A percentile compares a stretch with the other conserved stretches of the same genome.
Conservation (phyloP, 2,113 vertebrate genomes). For the Sula dactylatra region DNA sequence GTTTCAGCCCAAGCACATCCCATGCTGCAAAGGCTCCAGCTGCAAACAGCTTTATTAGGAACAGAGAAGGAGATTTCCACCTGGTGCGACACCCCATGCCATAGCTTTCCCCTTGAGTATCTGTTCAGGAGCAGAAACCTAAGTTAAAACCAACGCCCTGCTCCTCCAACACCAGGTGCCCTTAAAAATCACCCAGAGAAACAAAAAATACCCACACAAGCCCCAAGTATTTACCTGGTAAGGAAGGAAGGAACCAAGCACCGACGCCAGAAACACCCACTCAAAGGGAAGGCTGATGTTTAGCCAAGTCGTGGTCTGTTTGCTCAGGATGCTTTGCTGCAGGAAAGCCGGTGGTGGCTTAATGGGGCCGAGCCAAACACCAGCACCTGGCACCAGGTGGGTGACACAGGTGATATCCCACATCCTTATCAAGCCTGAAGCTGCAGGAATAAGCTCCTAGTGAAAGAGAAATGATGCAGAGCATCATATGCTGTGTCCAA, state of each 20-base stretch:
- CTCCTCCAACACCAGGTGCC: not conserved
- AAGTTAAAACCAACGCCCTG: not conserved
- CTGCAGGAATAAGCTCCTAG: fast-evolving
- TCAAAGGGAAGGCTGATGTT: not conserved
- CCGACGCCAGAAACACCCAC: fast-evolving
- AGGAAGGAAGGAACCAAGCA: fast-evolving
- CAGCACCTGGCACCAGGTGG: not conserved
- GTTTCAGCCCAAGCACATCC: not conserved
- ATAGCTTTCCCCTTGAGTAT: not conserved
- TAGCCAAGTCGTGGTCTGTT: not conserved
- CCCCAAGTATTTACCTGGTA: not conserved
- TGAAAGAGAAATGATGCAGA: not conserved
- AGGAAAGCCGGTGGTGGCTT: not conserved
- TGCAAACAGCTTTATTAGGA: not conserved
- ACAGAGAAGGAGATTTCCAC: not conserved
- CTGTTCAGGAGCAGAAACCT: not conserved
- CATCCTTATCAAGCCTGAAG: fast-evolving
- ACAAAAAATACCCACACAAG: not conserved
- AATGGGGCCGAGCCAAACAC: not conserved
- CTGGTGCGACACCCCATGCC: fast-evolving
- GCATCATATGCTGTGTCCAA: fast-evolving
- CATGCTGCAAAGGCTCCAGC: not conserved
- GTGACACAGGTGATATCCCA: not conserved
- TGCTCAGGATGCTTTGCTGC: not conserved
- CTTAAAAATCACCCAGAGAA: not conserved